Conservation (phyloP, 2,113 vertebrate species). For the Pristiophorus japonicus region DNA sequence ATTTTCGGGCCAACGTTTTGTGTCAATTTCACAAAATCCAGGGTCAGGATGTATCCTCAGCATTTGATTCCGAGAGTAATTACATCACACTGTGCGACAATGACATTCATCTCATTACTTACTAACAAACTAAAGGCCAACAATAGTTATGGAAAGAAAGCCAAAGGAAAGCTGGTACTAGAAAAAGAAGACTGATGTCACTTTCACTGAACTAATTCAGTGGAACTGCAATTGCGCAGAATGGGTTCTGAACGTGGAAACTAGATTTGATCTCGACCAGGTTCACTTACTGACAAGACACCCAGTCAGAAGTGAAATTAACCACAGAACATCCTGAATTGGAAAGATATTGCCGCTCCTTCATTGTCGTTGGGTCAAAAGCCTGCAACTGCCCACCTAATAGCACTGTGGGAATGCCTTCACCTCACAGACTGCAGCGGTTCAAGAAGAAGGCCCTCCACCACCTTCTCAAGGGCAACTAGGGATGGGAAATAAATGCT, state of each 20-base stretch:
- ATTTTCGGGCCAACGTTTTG: too few species aligned
- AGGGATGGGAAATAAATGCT: neutral
- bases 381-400: too few species aligned
- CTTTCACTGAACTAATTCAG: too few species aligned
- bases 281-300: neutral
- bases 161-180: neutral
- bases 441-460: too few species aligned
- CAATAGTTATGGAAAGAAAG: neutral
- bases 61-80: neutral
- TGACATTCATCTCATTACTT: neutral
- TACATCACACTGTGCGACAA: neutral
- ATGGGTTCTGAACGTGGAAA: neutral
- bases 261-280: neutral
- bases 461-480: too few species aligned
- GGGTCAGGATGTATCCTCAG: neutral
- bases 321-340: neutral
- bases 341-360: neutral
- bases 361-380: too few species aligned
- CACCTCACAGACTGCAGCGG: neutral
- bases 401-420: neutral
- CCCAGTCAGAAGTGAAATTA: neutral
- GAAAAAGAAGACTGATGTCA: neutral
- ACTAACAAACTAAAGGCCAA: neutral
- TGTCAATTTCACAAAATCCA: neutral
- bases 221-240: neutral